Conservation (phyloP, 2,113 vertebrate species). For the Thoracochromis brauschi region DNA sequence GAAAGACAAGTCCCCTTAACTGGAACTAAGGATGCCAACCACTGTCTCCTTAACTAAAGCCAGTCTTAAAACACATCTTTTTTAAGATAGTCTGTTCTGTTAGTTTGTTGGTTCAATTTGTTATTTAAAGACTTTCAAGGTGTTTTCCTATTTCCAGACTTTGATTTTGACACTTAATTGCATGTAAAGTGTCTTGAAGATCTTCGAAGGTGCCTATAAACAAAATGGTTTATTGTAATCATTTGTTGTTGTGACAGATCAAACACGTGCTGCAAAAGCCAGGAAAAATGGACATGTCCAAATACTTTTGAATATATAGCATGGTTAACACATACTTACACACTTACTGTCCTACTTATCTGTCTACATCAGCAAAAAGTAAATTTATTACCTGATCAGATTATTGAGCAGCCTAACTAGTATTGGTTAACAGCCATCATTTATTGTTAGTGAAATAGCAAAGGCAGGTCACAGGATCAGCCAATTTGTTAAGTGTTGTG, state of each 20-base stretch:
- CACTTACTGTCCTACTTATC: not conserved
- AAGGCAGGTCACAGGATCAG: not conserved
- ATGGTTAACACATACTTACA: not conserved
- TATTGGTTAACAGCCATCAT: slow-evolving; percentile 6
- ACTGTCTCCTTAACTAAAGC: not conserved
- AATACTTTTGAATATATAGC: not conserved
- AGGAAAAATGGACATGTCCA: not conserved
- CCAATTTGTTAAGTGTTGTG: slow-evolving; percentile 49
- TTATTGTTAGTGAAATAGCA: not conserved
- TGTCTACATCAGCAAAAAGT: not conserved
- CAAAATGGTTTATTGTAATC: not conserved
- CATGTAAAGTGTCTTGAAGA: not conserved
- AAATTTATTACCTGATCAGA: not conserved
- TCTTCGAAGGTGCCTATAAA: not conserved
- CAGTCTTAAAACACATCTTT: not conserved
- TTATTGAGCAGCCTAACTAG: slow-evolving; percentile 8
- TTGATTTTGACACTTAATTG: not conserved
- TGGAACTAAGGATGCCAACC: not conserved
- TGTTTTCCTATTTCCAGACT: not conserved
- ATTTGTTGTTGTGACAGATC: not conserved
- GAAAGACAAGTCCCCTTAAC: not conserved
- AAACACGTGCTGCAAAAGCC: not conserved
- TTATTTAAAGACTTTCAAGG: not conserved
- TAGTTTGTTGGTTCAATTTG: not conserved
- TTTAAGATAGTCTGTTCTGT: not conserved